Base-by-base conservation (phyloP, 2,797 vertebrate species). In the Anniella stebbinsi region DNA sequence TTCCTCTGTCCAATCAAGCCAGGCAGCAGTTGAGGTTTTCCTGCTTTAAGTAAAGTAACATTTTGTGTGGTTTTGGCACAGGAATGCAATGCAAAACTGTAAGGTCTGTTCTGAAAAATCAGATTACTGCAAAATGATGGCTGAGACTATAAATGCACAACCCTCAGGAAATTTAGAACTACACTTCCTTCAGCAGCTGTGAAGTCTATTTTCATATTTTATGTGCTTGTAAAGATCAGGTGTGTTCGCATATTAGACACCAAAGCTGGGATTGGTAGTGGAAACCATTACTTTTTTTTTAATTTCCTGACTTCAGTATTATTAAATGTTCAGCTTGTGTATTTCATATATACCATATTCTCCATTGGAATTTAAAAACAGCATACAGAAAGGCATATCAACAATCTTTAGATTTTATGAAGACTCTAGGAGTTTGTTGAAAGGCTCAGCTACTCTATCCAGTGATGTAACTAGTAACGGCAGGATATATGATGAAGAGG, bases 1-100 rank as follows among this genome's bases (percentile, higher is more conserved):
- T 97, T 97, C 95, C 95, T 92, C 92, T 7, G 9, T 91, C 96
- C 96, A 96, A 96, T 97, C 93, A 94, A 95, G 94, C 93, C 90
- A 92, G 77, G 67, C 88, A 90, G 86, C 18, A 30, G 72, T 93
- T 92, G 92, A 93, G 95, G 90, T 87, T 96, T 96, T 94, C 90
- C 88, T 75, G 60, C 95, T 96, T 95, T 93, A 92, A 95, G 81
- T 88, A 78, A 73, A 92, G 94, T 95, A 90, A 94, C 93, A 92
- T 93, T 83, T 38, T 95, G 41, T 93, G 84, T 73, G 57, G 88
- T 84, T 76, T 33, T 96, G 95, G 94, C 91, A 81, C 88, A 85
- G 66, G 88, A 96, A 88, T 86, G 95, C 72, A 95, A 92, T 18
- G 6, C 0, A 25, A 92, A 93, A 96, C 90, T 95, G 81, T 95